Base-by-base conservation (phyloP, 2,113 vertebrate species). In the Aptenodytes patagonicus region DNA sequence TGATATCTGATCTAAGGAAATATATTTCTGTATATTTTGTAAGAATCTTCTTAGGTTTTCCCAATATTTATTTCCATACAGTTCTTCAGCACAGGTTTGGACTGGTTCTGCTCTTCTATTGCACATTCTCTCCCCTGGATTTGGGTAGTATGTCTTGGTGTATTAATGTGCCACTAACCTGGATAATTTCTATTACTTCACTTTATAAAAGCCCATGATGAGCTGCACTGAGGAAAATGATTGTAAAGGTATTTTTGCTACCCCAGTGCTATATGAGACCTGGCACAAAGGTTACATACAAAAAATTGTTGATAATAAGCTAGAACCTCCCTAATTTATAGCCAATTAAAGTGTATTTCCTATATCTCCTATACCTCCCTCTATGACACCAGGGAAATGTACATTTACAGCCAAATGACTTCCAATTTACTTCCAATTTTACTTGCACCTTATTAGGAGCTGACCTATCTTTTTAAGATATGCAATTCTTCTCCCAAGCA, bases 1-100 rank as follows among this genome's bases (percentile, higher is more conserved):
- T 83, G 28, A 17, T 91, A 77, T 93, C 73, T 88, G 78, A 95
- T 90, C 58, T 83, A 42, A 93, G 12, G 31, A 95, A 89, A 94
- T 65, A 83, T 9, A 85, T 62, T 91, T 95, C 62, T 85, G 12
- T 94, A 36, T 79, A 64, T 72, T 93, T 97, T 90, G 7, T 34
- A 91, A 87, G 42, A 80, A 68, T 94, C 66, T 85, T 79, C 62
- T 54, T 62, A 71, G 32, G 6, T 69, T 97, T 94, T 88, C 40
- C 47, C 17, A 90, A 66, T 19, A 38, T 58, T 66, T 86, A 51
- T 95, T 95, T 92, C 51, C 38, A 58, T 57, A 46, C 7, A n/a
- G 13, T 13, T 54, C 32, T 84, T 91, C 42, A 36, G 12, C 69
- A 49, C 10, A 46, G 4, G 10, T 80, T 51, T 87, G 54, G 36